Conservation (phyloP, 2,113 vertebrate species). For the Cynoglossus semilaevis region DNA sequence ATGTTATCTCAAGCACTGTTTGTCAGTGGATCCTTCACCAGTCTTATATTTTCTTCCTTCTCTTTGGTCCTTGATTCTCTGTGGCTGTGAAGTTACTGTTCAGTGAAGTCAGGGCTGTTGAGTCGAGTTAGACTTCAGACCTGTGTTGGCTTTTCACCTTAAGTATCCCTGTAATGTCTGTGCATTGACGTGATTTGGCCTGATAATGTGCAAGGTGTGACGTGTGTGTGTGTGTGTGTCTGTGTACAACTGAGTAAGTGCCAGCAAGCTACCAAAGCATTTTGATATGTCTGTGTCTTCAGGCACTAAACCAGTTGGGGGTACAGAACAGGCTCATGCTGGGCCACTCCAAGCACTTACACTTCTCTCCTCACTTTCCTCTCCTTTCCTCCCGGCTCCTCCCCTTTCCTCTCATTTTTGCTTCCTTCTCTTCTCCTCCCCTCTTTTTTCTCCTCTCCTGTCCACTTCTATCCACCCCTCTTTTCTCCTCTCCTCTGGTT, state of each 20-base stretch:
- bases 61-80: too few species aligned
- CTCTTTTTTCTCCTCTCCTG: slow-evolving; percentile 1
- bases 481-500: too few species aligned
- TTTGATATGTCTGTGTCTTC: slow-evolving; percentile 64
- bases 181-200: too few species aligned
- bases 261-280: slow-evolving; percentile 38
- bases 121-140: too few species aligned
- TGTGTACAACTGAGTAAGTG: neutral
- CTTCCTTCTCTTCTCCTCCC: slow-evolving; percentile 3
- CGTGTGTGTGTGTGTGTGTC: neutral
- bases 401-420: slow-evolving; percentile 1
- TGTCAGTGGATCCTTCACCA: too few species aligned
- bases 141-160: too few species aligned
- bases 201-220: too few species aligned
- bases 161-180: too few species aligned
- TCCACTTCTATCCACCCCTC: slow-evolving; percentile 12
- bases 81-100: too few species aligned
- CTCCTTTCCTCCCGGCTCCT: neutral
- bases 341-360: slow-evolving; percentile 61
- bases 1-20: too few species aligned
- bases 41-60: too few species aligned
- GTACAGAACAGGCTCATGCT: slow-evolving; percentile 65
- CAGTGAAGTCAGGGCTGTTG: too few species aligned
- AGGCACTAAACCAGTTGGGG: slow-evolving; percentile 54
- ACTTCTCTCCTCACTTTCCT: slow-evolving; percentile 29